Evolutionary conservation across 2,113 vertebrate species (phyloP), one percentile per base, ranked within the genome.

Genomic region (Misgurnus anguillicaudatus): DNA sequence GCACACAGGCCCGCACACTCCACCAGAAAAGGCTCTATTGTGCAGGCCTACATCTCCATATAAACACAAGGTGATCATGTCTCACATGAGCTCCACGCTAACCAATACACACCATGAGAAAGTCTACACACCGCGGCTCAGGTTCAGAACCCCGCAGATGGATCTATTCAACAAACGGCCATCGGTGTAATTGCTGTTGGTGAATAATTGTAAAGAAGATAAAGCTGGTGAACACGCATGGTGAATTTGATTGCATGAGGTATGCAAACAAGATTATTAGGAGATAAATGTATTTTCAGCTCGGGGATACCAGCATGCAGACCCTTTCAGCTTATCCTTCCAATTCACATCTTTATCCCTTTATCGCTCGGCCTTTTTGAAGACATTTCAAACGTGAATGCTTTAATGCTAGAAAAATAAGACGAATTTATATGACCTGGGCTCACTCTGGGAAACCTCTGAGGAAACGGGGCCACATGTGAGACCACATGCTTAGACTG

Each of bases 21-120:
- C 81, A 83, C 69, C 78, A 68, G 81, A 81, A 77, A 82, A 78
- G 76, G 69, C 10, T 57, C 53, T 75, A 74, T 84, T 82, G 57
- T 74, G 77, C 13, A 14, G 53, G 82, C 67, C 51, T 75, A 53
- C 74, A 81, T 81, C 64, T 70, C 79, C 75, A 78, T 70, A 81
- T 80, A 81, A 84, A 84, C 80, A 74, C 55, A 81, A 81, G 70
- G 75, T 80, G 75, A 78, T 62, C 65, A 42, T 17, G 38, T 41
- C 14, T 80, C 68, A n/a, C 42, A 67, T 48, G 42, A 64, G 60
- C 73, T 51, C 21, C 0, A 11, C 41, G 21, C n/a, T 39, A 11
- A 38, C 21, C 45, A 75, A 39, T 53, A 39, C 57, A 60, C 48
- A 60, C 62, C 58, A 70, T 85, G 77, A 85, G 80, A 80, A 82